Evolutionary conservation across 2,113 vertebrate genomes (phyloP), one percentile per base, ranked within the genome.

Genomic region (Paedocypris sp.): DNA sequence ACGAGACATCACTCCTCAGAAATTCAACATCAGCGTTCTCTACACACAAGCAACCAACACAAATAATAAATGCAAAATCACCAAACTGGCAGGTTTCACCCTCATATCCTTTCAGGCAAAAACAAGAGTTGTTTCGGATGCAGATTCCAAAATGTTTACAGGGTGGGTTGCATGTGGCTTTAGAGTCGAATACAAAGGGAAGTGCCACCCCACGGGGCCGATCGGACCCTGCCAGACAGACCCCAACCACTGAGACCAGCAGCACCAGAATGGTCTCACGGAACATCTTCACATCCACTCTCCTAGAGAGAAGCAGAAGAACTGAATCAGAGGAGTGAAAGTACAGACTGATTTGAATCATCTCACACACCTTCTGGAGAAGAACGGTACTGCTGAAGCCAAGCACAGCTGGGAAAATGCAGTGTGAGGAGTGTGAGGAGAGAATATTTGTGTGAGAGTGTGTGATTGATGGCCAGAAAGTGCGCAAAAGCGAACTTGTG

Each of bases 41-140:
- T 42, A 47, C 31, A 38, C 41, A 53, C 15, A 15, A 7, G 19
- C 26, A 32, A 16, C 3, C 22, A 7, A 6, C 15, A n/a, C 3
- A 26, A 6, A 60, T 13, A n/a, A 20, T 15, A 26, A 60, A 2
- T 29, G 13, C 18, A 61, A 9, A 61, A 31, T 87, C 78, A 92
- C 88, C 88, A 76, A 83, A 86, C 73, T 86, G 85, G 86, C 90
- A 90, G 74, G 45, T 83, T 68, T 89, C 85, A 42, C 89, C 89
- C 42, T 89, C 87, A 19, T 91, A 90, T 38, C 88, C 89, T 2
- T 63, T 77, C 64, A 82, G 68, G 76, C 89, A 92, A 76, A 83
- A 80, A 68, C 89, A 92, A 46, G 85, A 87, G 81, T 81, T 77
- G 79, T 90, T 89, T 43, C 84, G 76, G 63, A 88, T 86, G 79